A percentile compares a stretch with the other conserved stretches of the same genome.
phyloP scores from a whole-genome alignment of 1,140 invertebrate genomes.

The Platorchestia sp. region DNA sequence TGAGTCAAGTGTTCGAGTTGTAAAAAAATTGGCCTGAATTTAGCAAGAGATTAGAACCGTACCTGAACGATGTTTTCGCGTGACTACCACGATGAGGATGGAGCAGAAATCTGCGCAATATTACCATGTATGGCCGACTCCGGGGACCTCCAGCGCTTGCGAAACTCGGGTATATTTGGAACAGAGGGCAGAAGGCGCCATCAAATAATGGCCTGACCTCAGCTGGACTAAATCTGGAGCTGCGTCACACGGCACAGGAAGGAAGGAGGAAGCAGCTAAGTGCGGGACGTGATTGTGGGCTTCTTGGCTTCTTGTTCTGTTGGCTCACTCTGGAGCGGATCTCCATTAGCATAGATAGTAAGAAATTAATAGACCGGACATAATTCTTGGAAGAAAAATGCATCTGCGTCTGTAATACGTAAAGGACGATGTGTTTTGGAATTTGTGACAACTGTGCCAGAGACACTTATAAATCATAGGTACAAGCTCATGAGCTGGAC shows the following conservation, averaged over 20 bases:
- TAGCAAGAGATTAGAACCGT: not conserved
- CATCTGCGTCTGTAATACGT: no score
- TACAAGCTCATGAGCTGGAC: no score
- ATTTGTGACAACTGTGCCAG: no score
- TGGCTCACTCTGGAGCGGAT: not conserved
- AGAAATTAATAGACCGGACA: no score
- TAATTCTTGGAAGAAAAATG: no score
- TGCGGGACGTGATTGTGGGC: not conserved
- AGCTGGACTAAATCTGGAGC: not conserved
- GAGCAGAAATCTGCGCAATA: not conserved
- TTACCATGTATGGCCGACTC: not conserved
- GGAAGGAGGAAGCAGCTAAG: no score
- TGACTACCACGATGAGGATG: no score
- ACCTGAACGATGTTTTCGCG: not conserved
- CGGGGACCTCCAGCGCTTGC: not conserved
- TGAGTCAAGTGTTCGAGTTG: not conserved
- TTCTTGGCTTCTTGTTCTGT: not conserved
- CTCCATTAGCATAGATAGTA: no score
- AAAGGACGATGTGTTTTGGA: no score
- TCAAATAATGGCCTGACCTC: not conserved
- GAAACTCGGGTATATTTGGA: not conserved
- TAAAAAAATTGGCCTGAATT: not conserved
- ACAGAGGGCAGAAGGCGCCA: not conserved
- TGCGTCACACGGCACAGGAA: not conserved
- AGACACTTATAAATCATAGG: no score